Percentiles rank a stretch among this genome's conserved stretches.
Conservation (phyloP, 1,140 invertebrate genomes). For the Magallana gigas region DNA sequence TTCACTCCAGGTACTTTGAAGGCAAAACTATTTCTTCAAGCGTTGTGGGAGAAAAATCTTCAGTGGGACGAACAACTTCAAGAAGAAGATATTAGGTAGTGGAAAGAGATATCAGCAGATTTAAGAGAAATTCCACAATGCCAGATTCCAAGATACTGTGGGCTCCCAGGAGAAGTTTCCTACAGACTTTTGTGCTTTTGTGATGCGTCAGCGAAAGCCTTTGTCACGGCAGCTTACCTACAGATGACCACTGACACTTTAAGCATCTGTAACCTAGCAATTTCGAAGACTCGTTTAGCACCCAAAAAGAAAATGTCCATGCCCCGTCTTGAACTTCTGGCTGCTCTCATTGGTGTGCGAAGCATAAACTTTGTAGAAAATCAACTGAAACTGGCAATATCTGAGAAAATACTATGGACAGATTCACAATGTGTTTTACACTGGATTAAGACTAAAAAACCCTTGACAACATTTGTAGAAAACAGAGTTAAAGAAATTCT, state of each 20-base stretch:
- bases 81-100: background rate
- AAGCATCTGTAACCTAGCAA: constrained; percentile 34
- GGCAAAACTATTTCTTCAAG: constrained; percentile 34
- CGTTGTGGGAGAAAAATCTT: constrained; percentile 33
- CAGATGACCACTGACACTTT: background rate
- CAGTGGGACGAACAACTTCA: constrained; percentile 37
- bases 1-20: no score
- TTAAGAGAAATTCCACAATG: no score
- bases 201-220: constrained; percentile 33
- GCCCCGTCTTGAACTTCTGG: constrained; percentile 36
- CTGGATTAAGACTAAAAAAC: no score
- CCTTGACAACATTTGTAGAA: no score
- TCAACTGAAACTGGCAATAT: no score
- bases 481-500: no score
- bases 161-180: no score
- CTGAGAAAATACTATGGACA: no score
- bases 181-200: no score
- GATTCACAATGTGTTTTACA: constrained; percentile 46
- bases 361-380: no score
- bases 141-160: no score
- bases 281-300: constrained; percentile 43
- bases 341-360: no score
- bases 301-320: constrained; percentile 34
- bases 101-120: constrained; percentile 32
- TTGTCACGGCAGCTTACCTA: constrained; percentile 26